These are phyloP conservation scores for Rhynchotus rufescens DNA, from an alignment of 2,797 vertebrate species.

Conservation along the genomic window DNA sequence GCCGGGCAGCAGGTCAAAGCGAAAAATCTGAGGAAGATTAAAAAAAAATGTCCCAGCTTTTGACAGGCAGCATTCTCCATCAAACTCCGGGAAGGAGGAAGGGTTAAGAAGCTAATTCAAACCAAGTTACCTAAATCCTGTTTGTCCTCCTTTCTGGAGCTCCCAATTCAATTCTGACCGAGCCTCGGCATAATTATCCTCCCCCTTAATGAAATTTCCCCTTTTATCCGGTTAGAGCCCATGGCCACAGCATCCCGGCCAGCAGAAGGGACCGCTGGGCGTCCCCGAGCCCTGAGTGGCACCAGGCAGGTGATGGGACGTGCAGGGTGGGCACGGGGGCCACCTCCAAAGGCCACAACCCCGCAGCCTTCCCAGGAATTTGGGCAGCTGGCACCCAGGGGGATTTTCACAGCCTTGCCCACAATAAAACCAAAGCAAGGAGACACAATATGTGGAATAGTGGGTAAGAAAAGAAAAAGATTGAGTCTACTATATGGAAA, in stretches of 20 bases:
- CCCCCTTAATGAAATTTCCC: conserved; percentile 49
- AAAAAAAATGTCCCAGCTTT: not conserved
- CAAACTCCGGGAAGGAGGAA: not conserved
- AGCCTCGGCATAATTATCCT: conserved; percentile 61
- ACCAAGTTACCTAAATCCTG: not conserved
- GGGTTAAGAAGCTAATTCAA: conserved; percentile 13
- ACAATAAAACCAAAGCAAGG: conserved; percentile 53
- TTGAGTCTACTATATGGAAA: not conserved
- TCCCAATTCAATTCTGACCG: conserved; percentile 54
- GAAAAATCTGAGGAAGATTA: not conserved
- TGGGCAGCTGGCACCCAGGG: conserved; percentile 25
- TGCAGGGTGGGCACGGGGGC: accelerated
- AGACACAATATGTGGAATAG: not conserved
- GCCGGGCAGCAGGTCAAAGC: not conserved
- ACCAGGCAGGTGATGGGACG: not conserved
- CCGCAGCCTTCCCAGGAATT: conserved; percentile 41
- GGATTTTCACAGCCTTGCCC: conserved; percentile 31
- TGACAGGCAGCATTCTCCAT: not conserved
- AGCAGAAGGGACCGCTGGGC: not conserved
- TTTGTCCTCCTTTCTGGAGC: conserved; percentile 52
- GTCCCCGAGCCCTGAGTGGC: no score
- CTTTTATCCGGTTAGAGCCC: conserved; percentile 30
- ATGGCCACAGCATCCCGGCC: not conserved
- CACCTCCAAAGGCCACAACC: not conserved
- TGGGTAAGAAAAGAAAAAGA: not conserved